Base-by-base conservation (phyloP, 1,140 invertebrate genomes). In the Drosophila sp. region DNA sequence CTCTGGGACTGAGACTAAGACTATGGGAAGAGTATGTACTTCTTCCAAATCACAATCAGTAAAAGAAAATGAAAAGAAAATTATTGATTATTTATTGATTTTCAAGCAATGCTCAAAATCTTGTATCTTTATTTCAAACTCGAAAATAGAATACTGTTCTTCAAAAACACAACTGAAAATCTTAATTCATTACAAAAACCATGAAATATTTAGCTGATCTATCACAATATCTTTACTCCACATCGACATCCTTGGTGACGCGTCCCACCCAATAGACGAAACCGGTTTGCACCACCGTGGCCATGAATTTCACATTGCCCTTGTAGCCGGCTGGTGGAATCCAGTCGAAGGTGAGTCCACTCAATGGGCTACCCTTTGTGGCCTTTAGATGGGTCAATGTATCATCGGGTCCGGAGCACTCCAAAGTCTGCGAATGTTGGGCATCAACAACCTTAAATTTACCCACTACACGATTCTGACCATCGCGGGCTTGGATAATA, bases 221-320 rank as follows among this genome's bases (percentile, higher is more conserved):
- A 90, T 87, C 86, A 90, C 82, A 90, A 78, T 41, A 60, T 58
- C 54, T 58, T 80, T 82, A 80, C 70, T 87, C 85, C 57, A 87
- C 84, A 74, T 83, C 65, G 41, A 87, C 55, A 23, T 87, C 83
- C 68, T 87, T 87, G 65, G 83, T 89, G 40, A 87, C 82, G n/a
- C 91, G 90, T 7, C 82, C 79, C 10, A 93, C 92, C 93, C 93
- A 93, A 50, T 92, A 93, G 50, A 89, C 89, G 33, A 84, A 92
- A 55, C 92, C 85, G 61, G 92, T 86, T 65, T 93, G 84, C 5
- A 92, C 93, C 5, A 93, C 87, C 11, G 93, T 93, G 6, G 81
- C 91, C 72, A 92, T 84, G 56, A 93, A 91, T 66, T 81, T 90
- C 27, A 93, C 91, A 64, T 87, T 91, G 68, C 91, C 92, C 55